Evolutionary conservation across 2,113 vertebrate genomes (phyloP).

Genomic region (Oreochromis niloticus): DNA sequence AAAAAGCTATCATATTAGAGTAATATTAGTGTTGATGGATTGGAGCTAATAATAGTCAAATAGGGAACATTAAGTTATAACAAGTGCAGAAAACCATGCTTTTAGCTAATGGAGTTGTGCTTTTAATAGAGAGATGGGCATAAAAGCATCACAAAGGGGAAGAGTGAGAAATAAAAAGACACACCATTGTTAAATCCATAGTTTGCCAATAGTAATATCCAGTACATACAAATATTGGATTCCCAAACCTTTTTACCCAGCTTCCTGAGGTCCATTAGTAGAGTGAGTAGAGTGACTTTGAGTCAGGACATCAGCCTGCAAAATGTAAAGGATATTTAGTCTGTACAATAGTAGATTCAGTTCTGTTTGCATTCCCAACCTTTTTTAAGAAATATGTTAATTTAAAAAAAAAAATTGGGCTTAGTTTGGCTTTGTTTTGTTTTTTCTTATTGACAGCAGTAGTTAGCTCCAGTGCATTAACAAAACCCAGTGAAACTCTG

Average conservation of each 20-base stretch:
- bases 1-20: constrained; percentile 78
- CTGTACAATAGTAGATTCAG: not conserved
- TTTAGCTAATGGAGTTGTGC: constrained; percentile 47
- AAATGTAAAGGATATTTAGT: not conserved
- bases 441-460: not conserved
- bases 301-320: not conserved
- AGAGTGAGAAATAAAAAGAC: constrained; percentile 16
- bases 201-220: not conserved
- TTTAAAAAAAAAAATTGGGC: rapidly evolving
- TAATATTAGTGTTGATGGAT: constrained; percentile 71
- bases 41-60: constrained; percentile 81
- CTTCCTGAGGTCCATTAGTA: not conserved
- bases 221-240: not conserved
- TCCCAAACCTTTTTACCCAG: not conserved
- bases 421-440: not conserved
- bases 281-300: not conserved
- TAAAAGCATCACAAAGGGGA: constrained; percentile 1
- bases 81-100: constrained; percentile 32
- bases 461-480: not conserved
- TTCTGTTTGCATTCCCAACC: not conserved
- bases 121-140: constrained; percentile 15
- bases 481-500: not conserved
- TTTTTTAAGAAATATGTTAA: not conserved
- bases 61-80: constrained; percentile 56
- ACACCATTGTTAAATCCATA: not conserved